Percentiles rank a stretch among this genome's conserved stretches.
phyloP scores from a whole-genome alignment of 2,797 vertebrate species.

The Hypotaenidia okinawae region DNA sequence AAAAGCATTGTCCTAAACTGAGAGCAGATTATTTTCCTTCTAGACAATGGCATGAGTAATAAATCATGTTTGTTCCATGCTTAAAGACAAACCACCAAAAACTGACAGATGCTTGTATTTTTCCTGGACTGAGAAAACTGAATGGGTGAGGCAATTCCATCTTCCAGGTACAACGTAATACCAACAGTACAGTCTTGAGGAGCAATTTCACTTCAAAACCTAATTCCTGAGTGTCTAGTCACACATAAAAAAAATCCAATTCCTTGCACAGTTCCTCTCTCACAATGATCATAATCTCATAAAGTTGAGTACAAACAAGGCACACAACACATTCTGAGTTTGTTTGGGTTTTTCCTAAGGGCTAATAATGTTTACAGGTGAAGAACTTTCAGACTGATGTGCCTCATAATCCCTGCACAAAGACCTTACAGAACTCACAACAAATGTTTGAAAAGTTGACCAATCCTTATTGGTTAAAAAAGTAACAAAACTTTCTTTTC shows the following conservation, averaged over 20 bases:
- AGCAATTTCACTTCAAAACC: neutral
- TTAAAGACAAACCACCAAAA: neutral
- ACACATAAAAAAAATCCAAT: neutral
- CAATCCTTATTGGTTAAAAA: rapidly evolving
- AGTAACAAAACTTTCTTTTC: rapidly evolving
- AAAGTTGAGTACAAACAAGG: neutral
- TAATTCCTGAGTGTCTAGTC: neutral
- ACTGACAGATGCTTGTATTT: neutral
- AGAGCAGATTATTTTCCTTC: neutral
- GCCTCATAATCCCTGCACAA: neutral
- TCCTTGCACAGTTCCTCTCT: neutral
- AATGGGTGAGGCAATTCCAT: neutral
- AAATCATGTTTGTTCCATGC: neutral
- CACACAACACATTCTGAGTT: too few species aligned
- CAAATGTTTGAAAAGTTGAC: neutral
- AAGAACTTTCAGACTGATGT: neutral
- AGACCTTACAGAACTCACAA: neutral
- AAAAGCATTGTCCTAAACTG: rapidly evolving
- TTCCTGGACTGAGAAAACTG: neutral
- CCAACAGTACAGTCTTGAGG: rapidly evolving
- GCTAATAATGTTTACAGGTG: rapidly evolving
- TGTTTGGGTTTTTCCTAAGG: neutral
- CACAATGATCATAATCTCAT: neutral
- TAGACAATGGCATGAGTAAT: neutral
- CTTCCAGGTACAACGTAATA: neutral